Evolutionary conservation across 2,888 invertebrate species (phyloP).

Genomic region (Orthonychiurus folsomi): DNA sequence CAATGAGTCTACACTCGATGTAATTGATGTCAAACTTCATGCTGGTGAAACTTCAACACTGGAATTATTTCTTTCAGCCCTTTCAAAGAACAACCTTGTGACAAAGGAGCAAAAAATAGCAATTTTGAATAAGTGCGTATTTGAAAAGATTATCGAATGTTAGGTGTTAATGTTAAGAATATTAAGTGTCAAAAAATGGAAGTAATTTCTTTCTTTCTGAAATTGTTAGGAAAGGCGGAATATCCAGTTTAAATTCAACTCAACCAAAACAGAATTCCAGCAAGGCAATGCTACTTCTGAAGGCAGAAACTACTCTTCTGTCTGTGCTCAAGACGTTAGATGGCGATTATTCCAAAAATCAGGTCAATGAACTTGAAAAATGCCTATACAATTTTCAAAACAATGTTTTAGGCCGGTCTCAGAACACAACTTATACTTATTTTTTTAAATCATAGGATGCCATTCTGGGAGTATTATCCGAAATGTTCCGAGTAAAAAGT

Average conservation of each 20-base stretch:
- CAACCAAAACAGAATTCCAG: constrained; percentile 37
- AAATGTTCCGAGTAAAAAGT: constrained; percentile 74
- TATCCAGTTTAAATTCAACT: constrained; percentile 43
- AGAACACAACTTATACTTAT: not conserved
- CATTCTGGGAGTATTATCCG: constrained; percentile 72
- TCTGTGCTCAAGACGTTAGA: constrained; percentile 84
- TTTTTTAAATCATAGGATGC: constrained; percentile 55
- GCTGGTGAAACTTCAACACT: constrained; percentile 62
- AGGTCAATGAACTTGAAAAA: no score
- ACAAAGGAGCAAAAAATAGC: constrained; percentile 67
- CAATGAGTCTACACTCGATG: constrained; percentile 73
- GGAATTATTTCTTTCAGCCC: constrained; percentile 70
- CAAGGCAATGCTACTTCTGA: constrained; percentile 53
- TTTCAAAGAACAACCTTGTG: constrained; percentile 68
- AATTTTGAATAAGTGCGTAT: constrained; percentile 44
- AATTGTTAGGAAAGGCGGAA: constrained; percentile 53
- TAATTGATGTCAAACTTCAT: constrained; percentile 78
- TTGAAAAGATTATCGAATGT: no score
- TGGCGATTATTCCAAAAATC: constrained; percentile 78
- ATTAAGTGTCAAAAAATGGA: not conserved
- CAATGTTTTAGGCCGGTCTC: no score
- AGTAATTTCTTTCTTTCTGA: no score
- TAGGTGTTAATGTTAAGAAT: not conserved
- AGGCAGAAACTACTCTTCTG: constrained; percentile 79
- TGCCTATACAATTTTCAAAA: no score